Base-by-base conservation (phyloP, 2,888 invertebrate species). In the Acleris laterana region DNA sequence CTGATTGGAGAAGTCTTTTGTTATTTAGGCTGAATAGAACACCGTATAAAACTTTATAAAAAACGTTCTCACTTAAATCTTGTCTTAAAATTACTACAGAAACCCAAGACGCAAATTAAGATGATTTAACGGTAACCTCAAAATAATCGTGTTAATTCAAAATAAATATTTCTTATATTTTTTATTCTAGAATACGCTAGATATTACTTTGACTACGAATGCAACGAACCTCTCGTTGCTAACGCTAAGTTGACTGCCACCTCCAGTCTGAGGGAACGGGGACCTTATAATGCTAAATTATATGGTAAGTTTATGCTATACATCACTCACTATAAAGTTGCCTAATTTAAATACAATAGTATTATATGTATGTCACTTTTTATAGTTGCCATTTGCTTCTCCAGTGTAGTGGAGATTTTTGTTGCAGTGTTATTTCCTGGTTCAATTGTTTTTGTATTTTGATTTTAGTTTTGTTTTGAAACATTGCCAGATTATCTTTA, bases 211-310 rank as follows among this genome's bases (percentile, higher is more conserved):
- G 92, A 90, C 73, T 93, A 92, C 76, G 97, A 97, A 88, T 98
- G 98, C 87, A 97, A 96, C 84, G 94, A 95, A 76, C 96, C 97
- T 11, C 90, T 98, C 67, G 91, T 98, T 81, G 95, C 95, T 20
- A 94, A 89, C 76, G 95, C 97, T 69, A 95, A 93, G 69, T 86
- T 98, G 71, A 95, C 94, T 70, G 97, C 98, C 32, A 97, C 98
- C 50, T 97, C 97, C 19, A 96, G 95, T 74, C 90, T 97, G 68
- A 94, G 95, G 58, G 97, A 97, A 75, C 94, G 98, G 82, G 97
- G 97, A 68, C 96, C 98, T n/a, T 94, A 96, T 69, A 96, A 98
- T 93, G 97, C 97, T 46, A 94, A 95, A 80, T 93, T 98, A 77
- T 95, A 97, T 94, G 97, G 98, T 98, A 94, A 95, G 95, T 78